A percentile compares a stretch with the other conserved stretches of the same genome.
phyloP scores from a whole-genome alignment of 2,113 vertebrate genomes.

The Galeopterus variegatus region DNA sequence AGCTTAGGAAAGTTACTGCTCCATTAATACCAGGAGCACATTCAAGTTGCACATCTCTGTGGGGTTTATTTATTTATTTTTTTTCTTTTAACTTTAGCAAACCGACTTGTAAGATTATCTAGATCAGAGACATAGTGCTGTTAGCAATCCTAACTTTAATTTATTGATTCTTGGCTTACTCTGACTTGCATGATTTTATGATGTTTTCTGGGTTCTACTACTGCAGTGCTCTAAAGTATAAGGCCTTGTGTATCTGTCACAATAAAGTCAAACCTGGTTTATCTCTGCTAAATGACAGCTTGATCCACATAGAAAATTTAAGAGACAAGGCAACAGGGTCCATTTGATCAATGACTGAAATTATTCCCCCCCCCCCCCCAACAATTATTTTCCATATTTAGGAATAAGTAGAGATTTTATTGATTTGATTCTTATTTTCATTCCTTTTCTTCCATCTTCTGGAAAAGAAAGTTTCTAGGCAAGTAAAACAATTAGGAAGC shows the following conservation, averaged over 20 bases:
- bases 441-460: neutral
- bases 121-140: neutral
- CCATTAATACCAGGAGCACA: neutral
- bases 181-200: neutral
- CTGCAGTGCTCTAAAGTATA: neutral
- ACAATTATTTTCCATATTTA: neutral
- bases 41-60: neutral
- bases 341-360: neutral
- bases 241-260: neutral
- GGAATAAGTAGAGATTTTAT: neutral
- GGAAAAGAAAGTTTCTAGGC: neutral
- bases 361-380: neutral
- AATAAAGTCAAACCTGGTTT: neutral
- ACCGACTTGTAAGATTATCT: slow-evolving; percentile 1
- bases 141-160: neutral
- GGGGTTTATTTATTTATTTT: neutral
- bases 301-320: neutral
- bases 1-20: slow-evolving; percentile 69
- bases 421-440: neutral
- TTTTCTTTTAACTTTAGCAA: neutral
- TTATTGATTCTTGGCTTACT: slow-evolving; percentile 52
- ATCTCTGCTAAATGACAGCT: neutral
- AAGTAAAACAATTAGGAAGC: neutral
- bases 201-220: neutral
- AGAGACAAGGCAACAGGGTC: neutral